Base-by-base conservation (phyloP, 2,888 invertebrate genomes). In the Sepiola atlantica region DNA sequence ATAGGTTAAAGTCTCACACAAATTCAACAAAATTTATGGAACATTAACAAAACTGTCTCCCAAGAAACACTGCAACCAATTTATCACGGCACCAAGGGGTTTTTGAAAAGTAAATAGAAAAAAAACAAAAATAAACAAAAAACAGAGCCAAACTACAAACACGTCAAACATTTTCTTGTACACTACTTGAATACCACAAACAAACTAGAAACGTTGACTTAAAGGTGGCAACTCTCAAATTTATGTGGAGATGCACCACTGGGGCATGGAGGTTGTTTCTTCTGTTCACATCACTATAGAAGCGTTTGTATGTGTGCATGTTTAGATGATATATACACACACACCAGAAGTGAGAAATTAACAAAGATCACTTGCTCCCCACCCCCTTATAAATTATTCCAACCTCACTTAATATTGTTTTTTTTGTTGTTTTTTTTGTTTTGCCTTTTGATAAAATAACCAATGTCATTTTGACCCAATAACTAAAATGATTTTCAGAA, bases 171-270 rank as follows among this genome's bases (percentile, higher is more conserved):
- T 35, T 92, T 92, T 92, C 57, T 93, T 93, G 55, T 93, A 61
- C 93, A 93, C 93, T 93, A 93, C 93, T 61, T 93, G 35, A 93
- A 93, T 93, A 93, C 61, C 93, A 93, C 93, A 93, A 93, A 93
- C 93, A 93, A 93, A 93, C 93, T 93, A 93, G 92, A 92, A 92
- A 92, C 54, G 45, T 92, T n/a, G 92, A 54, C 45, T 92, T 55
- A 92, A 92, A 92, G 93, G 93, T 55, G 93, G 32, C 93, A 93
- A 93, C 35, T 93, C 55, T 61, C 35, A 55, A 93, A 55, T 35
- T 57, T 55, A n/a, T 35, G 57, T 55, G 93, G 55, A 93, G 55
- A 55, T 54, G 93, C 61, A 93, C 93, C 93, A 93, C 93, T 93
- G 93, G 93, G 93, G 93, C 57, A 93, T 61, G 93, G 93, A 93